Conservation (phyloP, 2,888 invertebrate species). For the Drosophila basisetae region DNA sequence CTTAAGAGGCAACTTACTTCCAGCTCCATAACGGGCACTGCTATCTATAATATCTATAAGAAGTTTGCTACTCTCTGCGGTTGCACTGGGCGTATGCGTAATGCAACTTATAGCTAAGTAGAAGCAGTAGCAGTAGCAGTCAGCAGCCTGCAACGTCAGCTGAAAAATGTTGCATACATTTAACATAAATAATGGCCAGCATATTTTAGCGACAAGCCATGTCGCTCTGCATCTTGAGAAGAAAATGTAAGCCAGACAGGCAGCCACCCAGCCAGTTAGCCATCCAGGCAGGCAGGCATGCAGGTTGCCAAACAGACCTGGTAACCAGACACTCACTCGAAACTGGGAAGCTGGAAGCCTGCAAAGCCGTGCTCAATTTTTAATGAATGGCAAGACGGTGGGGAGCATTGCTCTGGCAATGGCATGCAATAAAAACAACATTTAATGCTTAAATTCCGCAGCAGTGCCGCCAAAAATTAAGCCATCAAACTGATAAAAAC, state of each 20-base stretch:
- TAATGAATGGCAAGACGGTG: slow-evolving; percentile 47
- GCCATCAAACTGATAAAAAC: slow-evolving; percentile 21
- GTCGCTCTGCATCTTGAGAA: slow-evolving; percentile 41
- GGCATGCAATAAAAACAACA: slow-evolving; percentile 42
- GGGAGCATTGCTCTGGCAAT: slow-evolving; percentile 26
- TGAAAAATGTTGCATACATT: slow-evolving; percentile 69
- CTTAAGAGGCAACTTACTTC: slow-evolving; percentile 33
- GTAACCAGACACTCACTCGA: slow-evolving; percentile 23
- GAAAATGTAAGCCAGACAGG: slow-evolving; percentile 23
- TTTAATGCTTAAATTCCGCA: slow-evolving; percentile 24
- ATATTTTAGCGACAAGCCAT: slow-evolving; percentile 63
- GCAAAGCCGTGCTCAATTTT: slow-evolving; percentile 47
- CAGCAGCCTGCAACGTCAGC: slow-evolving; percentile 35
- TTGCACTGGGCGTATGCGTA: slow-evolving; percentile 25
- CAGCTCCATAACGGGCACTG: slow-evolving; percentile 26
- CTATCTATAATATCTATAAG: slow-evolving; percentile 30
- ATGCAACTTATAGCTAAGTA: slow-evolving; percentile 9
- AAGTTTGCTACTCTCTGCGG: slow-evolving; percentile 24
- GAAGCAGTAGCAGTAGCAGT: not conserved
- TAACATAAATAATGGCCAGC: slow-evolving; percentile 67
- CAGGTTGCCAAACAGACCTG: slow-evolving; percentile 13
- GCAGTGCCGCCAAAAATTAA: slow-evolving; percentile 9
- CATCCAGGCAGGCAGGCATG: slow-evolving; percentile 1
- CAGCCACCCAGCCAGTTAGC: slow-evolving; percentile 9
- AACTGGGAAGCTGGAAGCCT: slow-evolving; percentile 10